Evolutionary conservation across 2,113 vertebrate genomes (phyloP), one percentile per base, ranked within the genome.

Genomic region (Bathybates hornii): DNA sequence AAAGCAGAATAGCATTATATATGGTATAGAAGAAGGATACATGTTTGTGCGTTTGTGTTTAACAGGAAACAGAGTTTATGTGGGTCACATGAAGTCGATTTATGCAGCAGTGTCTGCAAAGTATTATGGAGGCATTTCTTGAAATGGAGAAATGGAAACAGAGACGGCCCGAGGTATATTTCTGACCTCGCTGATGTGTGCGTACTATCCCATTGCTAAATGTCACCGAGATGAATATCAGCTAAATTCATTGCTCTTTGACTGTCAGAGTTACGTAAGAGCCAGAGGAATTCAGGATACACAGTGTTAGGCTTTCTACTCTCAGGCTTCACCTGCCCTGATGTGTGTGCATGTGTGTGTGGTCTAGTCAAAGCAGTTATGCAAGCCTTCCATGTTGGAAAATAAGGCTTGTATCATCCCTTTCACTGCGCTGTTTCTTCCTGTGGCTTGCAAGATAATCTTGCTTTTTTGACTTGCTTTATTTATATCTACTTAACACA

Each of bases 361-460:
- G 85, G 89, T 89, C 87, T 52, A 34, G 81, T 86, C 68, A 80
- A 34, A 84, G 66, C 54, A 27, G 87, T 95, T 94, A 93, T 86
- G 87, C 78, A 95, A 93, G 79, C 57, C 34, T 84, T 78, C 73
- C 45, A 24, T 83, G 61, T 86, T 92, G 48, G 27, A 52, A 71
- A 81, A 52, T 53, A 83, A 90, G 78, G 71, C 83, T 54, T 88
- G 48, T 86, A 71, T 86, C 66, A 85, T 85, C 57, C 45, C 48
- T 79, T 86, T 78, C 32, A 83, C 36, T 86, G 52, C 17, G 8
- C 48, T 53, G 41, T 78, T 90, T 53, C n/a, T 82, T 81, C 32
- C 7, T 66, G 52, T 83, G 56, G 14, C 41, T 84, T 83, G 43
- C 16, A 78, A 78, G 43, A 78, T 32, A 78, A 78, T 78, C 73